These are phyloP conservation scores for Podargus strigoides DNA, from an alignment of 2,797 vertebrate genomes.

Conservation along the genomic window DNA sequence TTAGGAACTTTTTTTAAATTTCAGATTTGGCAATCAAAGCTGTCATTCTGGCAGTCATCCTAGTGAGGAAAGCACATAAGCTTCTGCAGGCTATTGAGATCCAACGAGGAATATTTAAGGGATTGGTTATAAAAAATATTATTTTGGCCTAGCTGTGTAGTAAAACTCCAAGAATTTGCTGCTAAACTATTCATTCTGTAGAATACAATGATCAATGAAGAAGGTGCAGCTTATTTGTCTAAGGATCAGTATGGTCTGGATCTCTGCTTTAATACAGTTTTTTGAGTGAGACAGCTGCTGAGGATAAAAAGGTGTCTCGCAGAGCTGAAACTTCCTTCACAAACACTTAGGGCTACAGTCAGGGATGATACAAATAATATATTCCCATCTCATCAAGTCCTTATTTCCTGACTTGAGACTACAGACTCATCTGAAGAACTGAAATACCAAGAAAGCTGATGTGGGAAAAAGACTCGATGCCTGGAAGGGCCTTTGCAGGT, in stretches of 20 bases:
- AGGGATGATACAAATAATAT: background rate
- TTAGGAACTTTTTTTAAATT: background rate
- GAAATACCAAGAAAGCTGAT: background rate
- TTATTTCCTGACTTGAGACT: background rate
- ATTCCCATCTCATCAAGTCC: background rate
- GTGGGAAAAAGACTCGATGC: background rate
- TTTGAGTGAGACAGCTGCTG: background rate
- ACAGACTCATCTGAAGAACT: background rate
- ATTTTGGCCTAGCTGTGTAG: background rate
- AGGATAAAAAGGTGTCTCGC: background rate
- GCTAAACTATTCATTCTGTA: background rate
- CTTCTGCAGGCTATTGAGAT: background rate
- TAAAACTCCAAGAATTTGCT: background rate
- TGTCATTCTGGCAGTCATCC: background rate
- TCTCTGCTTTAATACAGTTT: background rate
- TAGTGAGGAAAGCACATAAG: background rate
- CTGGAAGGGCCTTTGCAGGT: background rate
- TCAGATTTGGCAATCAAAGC: background rate
- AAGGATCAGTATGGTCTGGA: background rate
- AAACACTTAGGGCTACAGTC: background rate
- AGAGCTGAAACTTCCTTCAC: background rate
- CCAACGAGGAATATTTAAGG: background rate
- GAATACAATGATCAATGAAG: background rate
- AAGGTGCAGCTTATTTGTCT: background rate
- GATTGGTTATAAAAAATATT: background rate